These are phyloP conservation scores for Cheiracanthium punctorium DNA, from an alignment of 2,888 invertebrate species.

Conservation along the genomic window DNA sequence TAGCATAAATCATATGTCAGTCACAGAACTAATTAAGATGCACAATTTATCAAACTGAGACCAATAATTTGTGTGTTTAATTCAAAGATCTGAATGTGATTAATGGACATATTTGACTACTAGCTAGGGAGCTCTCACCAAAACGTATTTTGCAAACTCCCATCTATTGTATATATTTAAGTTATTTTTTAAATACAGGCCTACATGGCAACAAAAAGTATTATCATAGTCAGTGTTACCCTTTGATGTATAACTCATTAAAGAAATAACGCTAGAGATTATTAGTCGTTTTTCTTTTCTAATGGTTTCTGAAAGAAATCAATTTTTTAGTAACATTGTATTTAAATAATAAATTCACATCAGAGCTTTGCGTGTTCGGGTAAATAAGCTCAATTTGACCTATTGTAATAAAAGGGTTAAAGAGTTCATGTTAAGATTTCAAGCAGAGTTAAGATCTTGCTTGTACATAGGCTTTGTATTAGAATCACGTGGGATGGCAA, in stretches of 20 bases:
- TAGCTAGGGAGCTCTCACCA: constrained; percentile 54
- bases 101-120: constrained; percentile 45
- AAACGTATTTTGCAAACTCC: constrained; percentile 40
- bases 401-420: constrained; percentile 25
- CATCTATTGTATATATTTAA: constrained; percentile 62
- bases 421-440: constrained; percentile 48
- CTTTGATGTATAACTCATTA: constrained; percentile 35
- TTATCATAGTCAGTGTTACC: constrained; percentile 42
- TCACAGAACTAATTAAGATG: constrained; percentile 62
- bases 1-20: constrained; percentile 62
- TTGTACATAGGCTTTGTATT: constrained; percentile 71
- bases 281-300: constrained; percentile 50
- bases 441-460: constrained; percentile 63
- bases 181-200: constrained; percentile 33
- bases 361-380: constrained; percentile 58
- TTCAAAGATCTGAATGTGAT: constrained; percentile 59
- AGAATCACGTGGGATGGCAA: constrained; percentile 71
- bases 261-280: constrained; percentile 29
- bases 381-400: constrained; percentile 56
- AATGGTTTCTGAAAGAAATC: constrained; percentile 37
- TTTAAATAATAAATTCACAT: constrained; percentile 33
- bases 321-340: constrained; percentile 26
- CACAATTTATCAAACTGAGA: constrained; percentile 63
- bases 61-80: constrained; percentile 61
- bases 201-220: constrained; percentile 32